Evolutionary conservation across 1,140 invertebrate species (phyloP).

Genomic region (Panagrolaimus sp.): DNA sequence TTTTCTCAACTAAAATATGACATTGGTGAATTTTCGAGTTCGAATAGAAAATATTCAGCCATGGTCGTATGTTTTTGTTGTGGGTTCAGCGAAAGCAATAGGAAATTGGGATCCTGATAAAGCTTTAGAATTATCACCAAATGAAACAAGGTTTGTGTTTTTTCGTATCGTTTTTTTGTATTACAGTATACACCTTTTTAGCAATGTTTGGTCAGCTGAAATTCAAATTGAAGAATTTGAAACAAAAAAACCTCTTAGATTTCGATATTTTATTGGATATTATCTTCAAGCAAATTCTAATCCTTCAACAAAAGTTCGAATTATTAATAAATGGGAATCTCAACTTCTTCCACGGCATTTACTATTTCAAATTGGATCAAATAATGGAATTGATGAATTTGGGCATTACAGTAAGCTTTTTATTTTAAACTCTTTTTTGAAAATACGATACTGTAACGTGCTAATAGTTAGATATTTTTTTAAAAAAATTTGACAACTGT

Average conservation of each 20-base stretch:
- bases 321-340: conserved; percentile 25
- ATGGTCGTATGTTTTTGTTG: conserved; percentile 26
- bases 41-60: conserved; percentile 20
- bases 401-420: conserved; percentile 26
- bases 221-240: conserved; percentile 13
- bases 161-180: not conserved
- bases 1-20: not conserved
- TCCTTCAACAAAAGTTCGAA: conserved; percentile 17
- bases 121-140: conserved; percentile 19
- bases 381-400: conserved; percentile 29
- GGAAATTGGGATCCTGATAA: conserved; percentile 29
- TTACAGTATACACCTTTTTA: conserved; percentile 5
- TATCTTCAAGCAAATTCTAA: conserved; percentile 27
- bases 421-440: not conserved
- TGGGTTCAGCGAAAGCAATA: conserved; percentile 12
- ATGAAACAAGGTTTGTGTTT: conserved; percentile 23
- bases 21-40: not conserved
- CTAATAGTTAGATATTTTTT: too few relatives aligned
- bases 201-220: conserved; percentile 14
- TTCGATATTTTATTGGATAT: conserved; percentile 34
- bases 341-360: conserved; percentile 21
- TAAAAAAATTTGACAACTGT: not conserved
- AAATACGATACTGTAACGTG: too few relatives aligned
- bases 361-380: conserved; percentile 10
- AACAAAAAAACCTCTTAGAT: conserved; percentile 20